phyloP scores from a whole-genome alignment of 2,888 invertebrate species.

The Kuschelorhynchus macadamiae region DNA sequence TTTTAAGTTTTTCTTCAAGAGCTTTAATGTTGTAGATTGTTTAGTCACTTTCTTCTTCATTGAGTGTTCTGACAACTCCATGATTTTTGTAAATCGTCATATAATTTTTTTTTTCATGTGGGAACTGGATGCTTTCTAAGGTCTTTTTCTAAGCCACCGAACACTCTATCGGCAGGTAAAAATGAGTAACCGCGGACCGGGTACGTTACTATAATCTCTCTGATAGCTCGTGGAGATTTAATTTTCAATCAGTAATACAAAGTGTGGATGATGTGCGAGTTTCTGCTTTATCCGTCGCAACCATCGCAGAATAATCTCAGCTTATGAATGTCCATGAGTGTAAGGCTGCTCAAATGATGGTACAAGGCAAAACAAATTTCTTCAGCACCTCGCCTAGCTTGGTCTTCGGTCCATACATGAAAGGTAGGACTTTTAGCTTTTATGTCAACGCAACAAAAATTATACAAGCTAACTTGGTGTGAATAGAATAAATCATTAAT shows the following conservation, averaged over 20 bases:
- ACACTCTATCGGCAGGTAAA: slow-evolving; percentile 6
- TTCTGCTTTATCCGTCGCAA: slow-evolving; percentile 46
- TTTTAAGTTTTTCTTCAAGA: slow-evolving; percentile 29
- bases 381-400: slow-evolving; percentile 18
- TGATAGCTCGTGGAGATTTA: neutral
- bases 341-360: slow-evolving; percentile 13
- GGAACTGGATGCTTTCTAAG: slow-evolving; percentile 12
- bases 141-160: slow-evolving; percentile 10
- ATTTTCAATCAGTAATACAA: slow-evolving; percentile 20
- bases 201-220: neutral
- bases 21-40: slow-evolving; percentile 26
- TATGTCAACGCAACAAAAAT: slow-evolving; percentile 42
- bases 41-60: slow-evolving; percentile 17
- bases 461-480: slow-evolving; percentile 46
- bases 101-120: slow-evolving; percentile 23
- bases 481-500: slow-evolving; percentile 50
- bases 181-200: slow-evolving; percentile 8
- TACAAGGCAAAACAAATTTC: slow-evolving; percentile 19
- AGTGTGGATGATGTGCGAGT: slow-evolving; percentile 25
- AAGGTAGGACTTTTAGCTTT: slow-evolving; percentile 29
- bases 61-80: slow-evolving; percentile 31
- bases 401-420: slow-evolving; percentile 35
- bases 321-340: slow-evolving; percentile 7
- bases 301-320: slow-evolving; percentile 38
- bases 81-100: slow-evolving; percentile 18